phyloP scores from a whole-genome alignment of 1,140 invertebrate species.

The Temnothorax curvispinosus region DNA sequence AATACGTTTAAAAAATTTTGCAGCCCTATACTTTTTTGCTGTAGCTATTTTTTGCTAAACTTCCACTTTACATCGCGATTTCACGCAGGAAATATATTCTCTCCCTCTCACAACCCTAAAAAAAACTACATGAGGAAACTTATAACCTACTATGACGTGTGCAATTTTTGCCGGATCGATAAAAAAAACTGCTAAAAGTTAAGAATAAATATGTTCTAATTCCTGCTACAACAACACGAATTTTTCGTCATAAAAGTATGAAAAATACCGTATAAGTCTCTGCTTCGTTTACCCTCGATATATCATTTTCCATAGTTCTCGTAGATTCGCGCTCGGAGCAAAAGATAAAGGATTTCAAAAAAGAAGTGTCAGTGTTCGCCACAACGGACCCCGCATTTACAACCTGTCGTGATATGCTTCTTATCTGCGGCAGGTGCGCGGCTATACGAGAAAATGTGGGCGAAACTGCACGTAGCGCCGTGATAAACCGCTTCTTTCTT shows the following conservation, averaged over 20 bases:
- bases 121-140: not conserved
- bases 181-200: not conserved
- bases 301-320: not conserved
- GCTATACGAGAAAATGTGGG: slow-evolving; percentile 73
- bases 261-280: not conserved
- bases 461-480: slow-evolving; percentile 53
- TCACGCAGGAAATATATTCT: not conserved
- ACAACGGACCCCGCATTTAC: slow-evolving; percentile 57
- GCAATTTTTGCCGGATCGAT: slow-evolving; percentile 43
- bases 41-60: not conserved
- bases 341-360: not conserved
- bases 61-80: not conserved
- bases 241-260: not conserved
- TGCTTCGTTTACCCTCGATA: not conserved
- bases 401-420: slow-evolving; percentile 67
- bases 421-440: slow-evolving; percentile 80
- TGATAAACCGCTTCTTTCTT: slow-evolving; percentile 59
- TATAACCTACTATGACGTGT: slow-evolving; percentile 50
- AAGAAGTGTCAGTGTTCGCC: slow-evolving; percentile 34
- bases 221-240: not conserved
- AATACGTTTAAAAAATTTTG: no score
- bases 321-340: not conserved
- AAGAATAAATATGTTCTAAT: slow-evolving; percentile 14
- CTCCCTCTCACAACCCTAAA: slow-evolving; percentile 2
- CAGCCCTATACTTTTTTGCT: not conserved